Conservation (phyloP, 2,797 vertebrate species). For the Pseudomugil gertrudae region DNA sequence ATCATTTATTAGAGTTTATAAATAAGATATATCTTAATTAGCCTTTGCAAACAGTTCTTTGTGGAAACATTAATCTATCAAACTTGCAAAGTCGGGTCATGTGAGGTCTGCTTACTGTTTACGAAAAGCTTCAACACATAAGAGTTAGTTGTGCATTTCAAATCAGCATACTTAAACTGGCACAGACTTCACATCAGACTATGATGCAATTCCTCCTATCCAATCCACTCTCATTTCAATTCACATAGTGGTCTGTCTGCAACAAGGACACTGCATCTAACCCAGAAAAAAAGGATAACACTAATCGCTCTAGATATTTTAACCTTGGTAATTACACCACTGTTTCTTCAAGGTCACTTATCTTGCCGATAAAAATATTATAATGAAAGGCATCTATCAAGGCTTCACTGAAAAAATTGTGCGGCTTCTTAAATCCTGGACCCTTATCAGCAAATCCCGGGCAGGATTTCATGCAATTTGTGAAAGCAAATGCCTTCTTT, state of each 20-base stretch:
- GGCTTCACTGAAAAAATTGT: slow-evolving; percentile 29
- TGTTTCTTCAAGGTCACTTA: slow-evolving; percentile 46
- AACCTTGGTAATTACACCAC: slow-evolving; percentile 48
- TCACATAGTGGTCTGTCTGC: slow-evolving; percentile 58
- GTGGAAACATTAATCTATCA: slow-evolving; percentile 22
- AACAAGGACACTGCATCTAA: slow-evolving; percentile 58
- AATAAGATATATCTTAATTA: slow-evolving; percentile 35
- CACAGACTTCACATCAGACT: slow-evolving; percentile 50
- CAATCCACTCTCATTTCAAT: slow-evolving; percentile 66
- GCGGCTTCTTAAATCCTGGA: slow-evolving; percentile 33
- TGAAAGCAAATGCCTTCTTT: slow-evolving; percentile 64
- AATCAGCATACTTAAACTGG: slow-evolving; percentile 45
- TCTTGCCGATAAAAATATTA: slow-evolving; percentile 39
- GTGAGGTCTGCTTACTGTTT: slow-evolving; percentile 43
- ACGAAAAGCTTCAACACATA: slow-evolving; percentile 31
- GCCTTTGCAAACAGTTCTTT: slow-evolving; percentile 42
- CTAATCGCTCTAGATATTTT: slow-evolving; percentile 45
- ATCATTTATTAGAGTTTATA: slow-evolving; percentile 33
- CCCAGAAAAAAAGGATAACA: slow-evolving; percentile 30
- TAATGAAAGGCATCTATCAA: slow-evolving; percentile 34
- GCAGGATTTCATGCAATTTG: slow-evolving; percentile 64
- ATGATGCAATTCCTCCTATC: slow-evolving; percentile 68
- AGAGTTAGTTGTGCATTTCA: slow-evolving; percentile 41
- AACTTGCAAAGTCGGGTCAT: slow-evolving; percentile 27
- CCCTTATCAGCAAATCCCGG: slow-evolving; percentile 55